A percentile compares a stretch with the other conserved stretches of the same genome.
phyloP scores from a whole-genome alignment of 2,888 invertebrate species.

The Euplagia quadripunctaria region DNA sequence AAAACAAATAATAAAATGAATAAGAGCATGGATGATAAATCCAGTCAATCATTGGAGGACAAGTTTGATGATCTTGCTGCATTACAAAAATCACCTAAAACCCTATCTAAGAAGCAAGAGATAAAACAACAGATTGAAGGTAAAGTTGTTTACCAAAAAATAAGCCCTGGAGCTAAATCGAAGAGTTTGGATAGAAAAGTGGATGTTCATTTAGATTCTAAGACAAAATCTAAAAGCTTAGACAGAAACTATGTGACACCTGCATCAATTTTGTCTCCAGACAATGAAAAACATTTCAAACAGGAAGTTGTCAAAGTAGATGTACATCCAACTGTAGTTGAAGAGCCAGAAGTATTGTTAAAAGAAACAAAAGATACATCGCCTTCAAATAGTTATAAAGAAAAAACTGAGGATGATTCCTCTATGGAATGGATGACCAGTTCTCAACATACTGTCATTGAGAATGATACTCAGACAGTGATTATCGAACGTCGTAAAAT shows the following conservation, averaged over 20 bases:
- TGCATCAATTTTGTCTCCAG: constrained; percentile 66
- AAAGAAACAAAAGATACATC: constrained; percentile 72
- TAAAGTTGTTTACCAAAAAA: constrained; percentile 88
- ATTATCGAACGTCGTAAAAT: constrained; percentile 88
- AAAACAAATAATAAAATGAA: constrained; percentile 87
- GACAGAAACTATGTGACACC: constrained; percentile 89
- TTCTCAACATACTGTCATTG: constrained; percentile 79
- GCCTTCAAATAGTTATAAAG: constrained; percentile 77
- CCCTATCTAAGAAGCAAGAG: constrained; percentile 87
- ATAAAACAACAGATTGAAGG: constrained; percentile 89
- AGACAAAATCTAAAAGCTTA: constrained; percentile 89
- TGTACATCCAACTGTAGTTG: constrained; percentile 75
- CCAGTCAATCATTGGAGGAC: constrained; percentile 88
- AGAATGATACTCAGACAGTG: constrained; percentile 88
- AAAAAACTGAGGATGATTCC: constrained; percentile 82
- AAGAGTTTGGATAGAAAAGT: constrained; percentile 90
- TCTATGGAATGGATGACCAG: constrained; percentile 83
- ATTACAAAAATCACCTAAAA: constrained; percentile 87
- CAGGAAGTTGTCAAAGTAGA: constrained; percentile 84
- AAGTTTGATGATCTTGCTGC: constrained; percentile 87
- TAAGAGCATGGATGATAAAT: constrained; percentile 89
- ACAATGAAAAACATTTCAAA: constrained; percentile 81
- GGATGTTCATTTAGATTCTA: constrained; percentile 87
- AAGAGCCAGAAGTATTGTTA: constrained; percentile 56
- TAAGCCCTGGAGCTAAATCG: constrained; percentile 85